Evolutionary conservation across 23 tunicate genomes (phyloP), one percentile per base, ranked within the genome.

Genomic region (Ascidia mentula): DNA sequence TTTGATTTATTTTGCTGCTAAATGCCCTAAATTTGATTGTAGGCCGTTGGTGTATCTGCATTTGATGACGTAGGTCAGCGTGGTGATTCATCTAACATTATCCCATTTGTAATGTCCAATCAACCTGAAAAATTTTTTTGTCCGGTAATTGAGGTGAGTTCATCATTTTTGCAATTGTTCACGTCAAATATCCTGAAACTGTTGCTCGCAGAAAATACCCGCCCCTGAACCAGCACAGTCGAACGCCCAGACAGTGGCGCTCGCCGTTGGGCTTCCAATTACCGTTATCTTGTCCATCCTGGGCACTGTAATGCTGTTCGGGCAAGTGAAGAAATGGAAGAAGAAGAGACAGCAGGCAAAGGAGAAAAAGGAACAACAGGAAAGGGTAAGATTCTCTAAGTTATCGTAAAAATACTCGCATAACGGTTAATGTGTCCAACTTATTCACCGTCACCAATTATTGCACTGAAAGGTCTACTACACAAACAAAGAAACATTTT

Each of bases 241-340:
- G 24, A 79, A 73, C 59, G 76, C 88, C 17, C 79, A 73, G 31
- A 79, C 78, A 6, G 75, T 87, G 30, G 92, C 79, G 18, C 39
- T 87, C 18, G 83, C 97, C 6, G 74, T 92, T 46, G 92, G 89
- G 24, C 73, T 87, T 37, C 97, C 97, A 0, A 30, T 92, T 22
- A 65, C 86, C 13, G 72, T 61, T 0, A 85, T 91, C 0, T 74
- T 82, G 8, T 74, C 71, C 40, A 77, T 86, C 12, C 22, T 91
- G 18, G 97, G 97, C 18, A 76, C 90, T n/a, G 87, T 91, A 39
- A 91, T 91, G 83, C 34, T 86, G 40, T 81, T 82, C 32, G 97
- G 97, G 0, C 97, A 91, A 81, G 37, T 91, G 0, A 85, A 85
- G 60, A 91, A 91, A 46, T 82, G 59, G 72, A 40, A 61, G 40